Evolutionary conservation across 2,113 vertebrate species (phyloP), one percentile per base, ranked within the genome.

Genomic region (Coturnix japonica): DNA sequence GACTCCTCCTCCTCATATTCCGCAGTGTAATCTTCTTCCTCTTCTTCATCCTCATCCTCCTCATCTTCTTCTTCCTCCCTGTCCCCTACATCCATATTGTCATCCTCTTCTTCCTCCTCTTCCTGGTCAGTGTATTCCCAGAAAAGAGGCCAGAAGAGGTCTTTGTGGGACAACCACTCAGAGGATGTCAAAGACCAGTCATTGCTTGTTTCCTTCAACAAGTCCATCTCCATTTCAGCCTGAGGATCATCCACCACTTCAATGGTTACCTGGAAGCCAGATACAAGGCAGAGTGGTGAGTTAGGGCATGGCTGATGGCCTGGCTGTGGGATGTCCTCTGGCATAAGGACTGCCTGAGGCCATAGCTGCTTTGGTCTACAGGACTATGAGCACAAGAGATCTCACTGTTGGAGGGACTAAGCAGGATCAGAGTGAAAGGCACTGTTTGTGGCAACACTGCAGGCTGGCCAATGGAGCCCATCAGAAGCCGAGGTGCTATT

Each of bases 131-230:
- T 97, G 93, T 98, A 98, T 83, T 98, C 97, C 99, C 98, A 99
- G 95, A 99, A 98, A 69, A 99, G 98, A 1, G 98, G 98, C 99
- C 98, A 99, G 97, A 99, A 98, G 61, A 98, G 95, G 85, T 98
- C 98, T 92, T 98, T 98, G 92, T 98, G 96, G 7, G 98, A 98
- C 7, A 98, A 41, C 98, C 98, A 98, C 51, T 98, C 97, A 17
- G 98, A 97, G 26, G 98, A 95, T 0, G 87, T 93, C 93, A 98
- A 93, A n/a, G 98, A 97, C 98, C 98, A 98, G 79, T 97, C 98
- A 70, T 95, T 97, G 65, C 96, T 98, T 31, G 97, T 97, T 66
- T 98, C 98, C 26, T 98, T 98, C 90, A 98, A 87, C 28, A 98
- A 96, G 83, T 98, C 98, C 98, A 98, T 98, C 93, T 99, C 98